Evolutionary conservation across 2,113 vertebrate genomes (phyloP), one percentile per base, ranked within the genome.

Genomic region (Lamprologus lemairii): DNA sequence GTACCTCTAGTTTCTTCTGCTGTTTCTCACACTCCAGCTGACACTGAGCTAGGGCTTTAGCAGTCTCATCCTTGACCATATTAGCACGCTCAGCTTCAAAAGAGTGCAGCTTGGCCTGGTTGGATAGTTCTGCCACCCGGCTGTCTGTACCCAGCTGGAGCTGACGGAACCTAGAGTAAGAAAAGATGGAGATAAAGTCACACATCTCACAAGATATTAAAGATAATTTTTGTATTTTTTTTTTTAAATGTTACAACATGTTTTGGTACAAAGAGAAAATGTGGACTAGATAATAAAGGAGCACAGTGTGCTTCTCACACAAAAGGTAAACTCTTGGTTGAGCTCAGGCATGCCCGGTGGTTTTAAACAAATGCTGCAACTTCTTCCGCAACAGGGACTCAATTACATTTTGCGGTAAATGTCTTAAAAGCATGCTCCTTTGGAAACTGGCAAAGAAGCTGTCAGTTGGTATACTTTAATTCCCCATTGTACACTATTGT

Each of bases 1-100:
- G 16, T 98, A 98, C 99, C 98, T 99, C 98, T 82, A 99, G 84
- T 94, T 99, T 99, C 93, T 97, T 98, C 95, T 99, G 98, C 40
- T 98, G 98, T 91, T 99, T 99, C 90, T 99, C 98, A 96, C 98
- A 98, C 95, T 99, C 98, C 91, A 98, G 83, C 91, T 99, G 99
- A 92, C 98, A 99, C 63, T 98, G 97, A 21, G 96, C 97, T 93
- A 99, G 97, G 81, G 97, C 97, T 92, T 97, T 97, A 68, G 97
- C 94, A 4, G 97, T 98, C 96, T 99, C 99, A 68, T 98, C 98
- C 92, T 98, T 98, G 81, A 99, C 87, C 92, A 99, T 96, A 85
- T 98, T 97, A 93, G 97, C 89, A 9, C 96, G 98, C 86, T 99
- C 98, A 5, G 96, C 97, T 95, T 99, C 98, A 93, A 99, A 99